Percentiles rank a stretch among this genome's conserved stretches.
phyloP scores from a whole-genome alignment of 2,888 invertebrate species.

The Barypeithes pellucidus region DNA sequence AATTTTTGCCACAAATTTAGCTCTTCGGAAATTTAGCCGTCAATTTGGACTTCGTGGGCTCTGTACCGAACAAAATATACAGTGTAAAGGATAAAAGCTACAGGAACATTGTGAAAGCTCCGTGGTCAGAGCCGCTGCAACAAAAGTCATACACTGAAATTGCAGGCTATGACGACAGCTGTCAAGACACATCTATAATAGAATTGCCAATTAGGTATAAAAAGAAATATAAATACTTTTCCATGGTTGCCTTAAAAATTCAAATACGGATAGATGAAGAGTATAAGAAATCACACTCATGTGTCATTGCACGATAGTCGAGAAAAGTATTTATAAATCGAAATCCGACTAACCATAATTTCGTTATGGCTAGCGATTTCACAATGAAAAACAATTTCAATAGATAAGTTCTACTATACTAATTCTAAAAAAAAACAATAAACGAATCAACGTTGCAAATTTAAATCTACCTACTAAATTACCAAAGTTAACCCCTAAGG shows the following conservation, averaged over 20 bases:
- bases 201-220: constrained; percentile 67
- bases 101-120: constrained; percentile 64
- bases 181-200: constrained; percentile 69
- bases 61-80: constrained; percentile 40
- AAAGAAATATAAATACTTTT: constrained; percentile 41
- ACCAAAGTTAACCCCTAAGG: too few relatives aligned
- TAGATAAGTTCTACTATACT: constrained; percentile 15
- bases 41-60: constrained; percentile 46
- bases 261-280: not conserved
- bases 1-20: constrained; percentile 58
- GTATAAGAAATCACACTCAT: not conserved
- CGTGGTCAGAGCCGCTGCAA: constrained; percentile 72
- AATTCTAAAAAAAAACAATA: not conserved
- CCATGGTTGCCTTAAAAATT: not conserved
- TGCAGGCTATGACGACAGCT: constrained; percentile 70
- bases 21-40: constrained; percentile 57
- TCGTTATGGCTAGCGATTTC: not conserved
- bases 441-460: not conserved
- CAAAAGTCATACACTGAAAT: constrained; percentile 67
- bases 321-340: constrained; percentile 30
- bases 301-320: not conserved
- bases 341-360: constrained; percentile 22
- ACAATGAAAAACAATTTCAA: constrained; percentile 10
- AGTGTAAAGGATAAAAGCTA: constrained; percentile 59
- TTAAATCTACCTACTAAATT: too few relatives aligned